Base-by-base conservation (phyloP, 1,140 invertebrate species). In the Bombus fervidus region DNA sequence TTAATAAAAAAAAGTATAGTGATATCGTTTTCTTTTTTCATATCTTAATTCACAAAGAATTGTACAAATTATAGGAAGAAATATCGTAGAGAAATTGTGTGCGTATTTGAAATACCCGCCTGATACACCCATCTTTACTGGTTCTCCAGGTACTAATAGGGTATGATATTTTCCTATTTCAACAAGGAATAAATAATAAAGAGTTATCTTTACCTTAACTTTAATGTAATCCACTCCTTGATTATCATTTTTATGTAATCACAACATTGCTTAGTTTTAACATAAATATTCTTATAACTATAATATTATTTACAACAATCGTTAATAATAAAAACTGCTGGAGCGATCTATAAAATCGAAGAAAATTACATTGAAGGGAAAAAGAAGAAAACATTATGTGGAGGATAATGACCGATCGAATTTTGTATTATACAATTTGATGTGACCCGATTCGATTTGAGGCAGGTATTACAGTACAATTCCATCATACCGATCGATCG, bases 401-500 rank as follows among this genome's bases (percentile, higher is more conserved):
- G 89, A 87, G 87, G 82, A 89, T 89, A 43, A 66, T 28, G 5
- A 34, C 28, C 87, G 87, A 83, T 83, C 87, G 80, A 91, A 75
- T 86, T 87, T 80, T 59, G 31, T 53, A 53, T 53, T 53, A 53
- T 73, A 37, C 85, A 68, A 74, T 10, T 84, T 87, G 47, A 85
- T 86, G 81, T 75, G 68, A 80, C 41, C 41, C 69, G 71, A 59
- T 72, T 72, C 43, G 83, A 86, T 84, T 88, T 76, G 37, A n/a
- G 8, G 53, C 25, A 76, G 69, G 9, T 34, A 69, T 83, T 77
- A 34, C 76, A 83, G 41, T 69, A 81, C 43, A 68, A 13, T 88
- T 84, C 77, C 39, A 15, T 71, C 43, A 62, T 86, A 85, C 71
- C 83, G 79, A 91, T 92, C 90, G 86, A 92, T 92, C 43, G 66